Evolutionary conservation across 92 coral and sea anemone genomes (phyloP), one percentile per base, ranked within the genome.

Genomic region (Zoanthus sociatus): DNA sequence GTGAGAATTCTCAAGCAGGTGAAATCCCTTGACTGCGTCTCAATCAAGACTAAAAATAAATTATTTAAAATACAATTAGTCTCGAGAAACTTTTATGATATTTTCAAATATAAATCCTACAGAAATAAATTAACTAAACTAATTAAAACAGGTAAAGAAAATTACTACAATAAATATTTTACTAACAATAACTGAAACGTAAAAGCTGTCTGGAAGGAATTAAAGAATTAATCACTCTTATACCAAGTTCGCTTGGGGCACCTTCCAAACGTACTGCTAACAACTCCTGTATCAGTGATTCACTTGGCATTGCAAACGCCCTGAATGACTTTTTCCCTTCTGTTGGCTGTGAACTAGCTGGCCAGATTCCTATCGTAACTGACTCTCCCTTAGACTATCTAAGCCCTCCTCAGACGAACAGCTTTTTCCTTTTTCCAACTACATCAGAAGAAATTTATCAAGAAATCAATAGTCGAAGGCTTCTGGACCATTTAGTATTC

Each of bases 401-500:
- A 50, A 31, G 64, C 53, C 60, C 42, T 66, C 77, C 68, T 7
- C 56, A 46, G 12, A 55, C 26, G 64, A 15, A 77, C n/a, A 31
- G 55, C n/a, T 77, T 77, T 77, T 77, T 77, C 61, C 84, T 26
- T 26, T 26, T 26, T 26, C 26, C 26, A 26, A 26, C 26, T 26
- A 26, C 26, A 26, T 26, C 26, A 12, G 32, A 78, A 5, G 84
- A 78, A 78, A 78, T 78, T 78, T 10, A 77, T 30, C 55, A 30
- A 77, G 83, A 77, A 48, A 77, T 77, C 51, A 45, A 7, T 45
- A 77, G 14, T 5, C 83, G 21, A 78, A 78, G 63, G 26, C 83
- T 1, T 17, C 83, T 26, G 26, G 26, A 26, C 26, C 26, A 26
- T 26, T 26, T 26, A 26, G 26, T 26, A 26, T 26, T 26, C 26